These are phyloP conservation scores for Rhinolophus sinicus DNA, from an alignment of 2,113 vertebrate species.

Conservation along the genomic window DNA sequence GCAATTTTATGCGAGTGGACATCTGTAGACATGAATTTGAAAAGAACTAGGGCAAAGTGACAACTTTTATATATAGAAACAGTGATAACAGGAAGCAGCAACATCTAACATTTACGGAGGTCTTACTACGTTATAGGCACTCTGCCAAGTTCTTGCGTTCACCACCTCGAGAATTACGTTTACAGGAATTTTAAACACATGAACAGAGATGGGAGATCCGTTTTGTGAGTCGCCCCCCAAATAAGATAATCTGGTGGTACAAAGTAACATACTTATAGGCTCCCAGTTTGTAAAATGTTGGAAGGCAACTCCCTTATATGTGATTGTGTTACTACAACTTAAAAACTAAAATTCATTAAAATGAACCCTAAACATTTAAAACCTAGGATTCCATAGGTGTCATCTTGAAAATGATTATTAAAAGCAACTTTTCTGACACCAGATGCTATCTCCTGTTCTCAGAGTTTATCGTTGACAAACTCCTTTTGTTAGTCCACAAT, in stretches of 20 bases:
- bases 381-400: not conserved
- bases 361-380: conserved; percentile 12
- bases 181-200: not conserved
- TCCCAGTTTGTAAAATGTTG: not conserved
- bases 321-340: not conserved
- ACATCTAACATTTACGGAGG: not conserved
- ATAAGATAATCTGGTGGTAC: not conserved
- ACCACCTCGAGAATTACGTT: not conserved
- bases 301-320: not conserved
- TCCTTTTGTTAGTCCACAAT: not conserved
- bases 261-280: not conserved
- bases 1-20: conserved; percentile 63
- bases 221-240: not conserved
- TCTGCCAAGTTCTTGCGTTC: not conserved
- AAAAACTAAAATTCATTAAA: not conserved
- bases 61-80: conserved; percentile 13
- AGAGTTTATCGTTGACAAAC: not conserved
- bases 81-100: not conserved
- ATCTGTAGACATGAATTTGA: conserved; percentile 34
- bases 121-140: not conserved
- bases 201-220: not conserved
- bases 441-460: not conserved
- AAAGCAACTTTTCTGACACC: not conserved
- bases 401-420: not conserved
- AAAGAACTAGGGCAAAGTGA: conserved; percentile 59